Percentiles rank a stretch among this genome's conserved stretches.
Evolutionary conservation across 1,140 invertebrate species (phyloP).

Genomic region (Camponotus floridanus): DNA sequence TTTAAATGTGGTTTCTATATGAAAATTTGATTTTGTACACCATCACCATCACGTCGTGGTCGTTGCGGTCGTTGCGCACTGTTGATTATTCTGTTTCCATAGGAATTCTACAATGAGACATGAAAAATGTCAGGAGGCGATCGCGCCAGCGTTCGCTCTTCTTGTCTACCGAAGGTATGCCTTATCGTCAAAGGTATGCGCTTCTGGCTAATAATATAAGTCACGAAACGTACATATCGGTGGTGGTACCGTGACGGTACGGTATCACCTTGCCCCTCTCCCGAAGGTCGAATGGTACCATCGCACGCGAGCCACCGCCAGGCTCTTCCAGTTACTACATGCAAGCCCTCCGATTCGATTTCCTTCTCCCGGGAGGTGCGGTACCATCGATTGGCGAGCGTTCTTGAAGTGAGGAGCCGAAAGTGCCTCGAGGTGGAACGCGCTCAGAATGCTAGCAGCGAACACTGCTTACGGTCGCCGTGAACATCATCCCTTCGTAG

Average conservation of each 20-base stretch:
- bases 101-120: conserved; percentile 23
- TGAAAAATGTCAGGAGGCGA: conserved; percentile 29
- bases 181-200: background rate
- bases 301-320: conserved; percentile 82
- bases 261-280: conserved; percentile 76
- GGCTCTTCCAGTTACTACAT: conserved; percentile 72
- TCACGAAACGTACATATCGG: conserved; percentile 57
- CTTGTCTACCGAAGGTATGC: conserved; percentile 11
- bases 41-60: background rate
- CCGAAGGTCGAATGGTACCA: conserved; percentile 74
- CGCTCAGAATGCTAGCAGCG: conserved; percentile 76
- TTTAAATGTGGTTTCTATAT: background rate
- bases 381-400: conserved; percentile 37
- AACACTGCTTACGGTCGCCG: conserved; percentile 73
- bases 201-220: conserved; percentile 19
- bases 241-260: conserved; percentile 76
- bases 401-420: conserved; percentile 70
- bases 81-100: conserved; percentile 56
- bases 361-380: conserved; percentile 50
- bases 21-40: background rate
- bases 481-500: conserved; percentile 33
- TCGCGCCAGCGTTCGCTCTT: conserved; percentile 11
- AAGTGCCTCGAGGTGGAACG: conserved; percentile 69
- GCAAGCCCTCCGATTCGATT: conserved; percentile 69
- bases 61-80: background rate